These are phyloP conservation scores for Sphenodon punctatus DNA, from an alignment of 2,797 vertebrate genomes.

Conservation along the genomic window DNA sequence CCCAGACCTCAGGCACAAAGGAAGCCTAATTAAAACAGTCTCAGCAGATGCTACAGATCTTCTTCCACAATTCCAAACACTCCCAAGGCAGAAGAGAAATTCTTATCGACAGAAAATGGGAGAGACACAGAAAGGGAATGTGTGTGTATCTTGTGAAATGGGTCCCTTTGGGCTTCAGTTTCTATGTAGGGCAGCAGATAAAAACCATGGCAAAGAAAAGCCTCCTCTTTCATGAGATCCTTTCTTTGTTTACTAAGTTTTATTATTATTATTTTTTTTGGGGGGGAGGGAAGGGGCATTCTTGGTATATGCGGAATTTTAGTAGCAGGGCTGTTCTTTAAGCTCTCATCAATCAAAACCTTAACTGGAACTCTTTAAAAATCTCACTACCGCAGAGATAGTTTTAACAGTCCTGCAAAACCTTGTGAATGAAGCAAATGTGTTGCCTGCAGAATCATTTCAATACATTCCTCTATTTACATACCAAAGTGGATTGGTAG, in stretches of 20 bases:
- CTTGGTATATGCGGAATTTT: slow-evolving; percentile 3
- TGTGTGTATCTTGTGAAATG: not conserved
- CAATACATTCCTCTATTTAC: not conserved
- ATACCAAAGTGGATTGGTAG: not conserved
- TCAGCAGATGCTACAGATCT: slow-evolving; percentile 2
- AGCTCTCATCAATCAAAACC: not conserved
- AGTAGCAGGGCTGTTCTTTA: not conserved
- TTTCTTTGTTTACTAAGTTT: slow-evolving; percentile 29
- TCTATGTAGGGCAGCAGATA: not conserved
- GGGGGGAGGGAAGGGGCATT: too few relatives aligned
- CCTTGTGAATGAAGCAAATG: not conserved
- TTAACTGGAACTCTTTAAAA: not conserved
- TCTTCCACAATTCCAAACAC: not conserved
- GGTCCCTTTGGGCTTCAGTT: not conserved
- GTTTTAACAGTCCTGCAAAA: not conserved
- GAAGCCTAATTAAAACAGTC: slow-evolving; percentile 13
- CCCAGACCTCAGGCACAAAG: not conserved
- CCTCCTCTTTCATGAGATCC: not conserved
- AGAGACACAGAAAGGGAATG: not conserved
- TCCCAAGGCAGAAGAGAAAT: not conserved
- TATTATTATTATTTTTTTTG: too few relatives aligned
- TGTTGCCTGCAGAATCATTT: not conserved
- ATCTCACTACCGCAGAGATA: not conserved
- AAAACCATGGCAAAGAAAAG: slow-evolving; percentile 5
- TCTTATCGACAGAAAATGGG: slow-evolving; percentile 35